A percentile compares a stretch with the other conserved stretches of the same genome.
Evolutionary conservation across 2,113 vertebrate species (phyloP).

Genomic region (Romanogobio albipinnatus): DNA sequence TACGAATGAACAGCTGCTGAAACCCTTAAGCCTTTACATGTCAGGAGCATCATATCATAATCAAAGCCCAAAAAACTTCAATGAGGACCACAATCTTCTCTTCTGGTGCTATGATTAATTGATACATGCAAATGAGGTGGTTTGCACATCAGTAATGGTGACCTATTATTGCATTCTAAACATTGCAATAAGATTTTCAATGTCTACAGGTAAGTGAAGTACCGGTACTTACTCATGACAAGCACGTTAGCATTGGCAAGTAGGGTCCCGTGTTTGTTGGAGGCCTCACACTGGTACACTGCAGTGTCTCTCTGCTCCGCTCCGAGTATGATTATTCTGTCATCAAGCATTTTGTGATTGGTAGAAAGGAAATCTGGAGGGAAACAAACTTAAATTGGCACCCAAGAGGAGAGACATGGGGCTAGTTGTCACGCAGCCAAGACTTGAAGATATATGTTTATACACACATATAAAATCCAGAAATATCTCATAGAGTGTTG

Average conservation of each 20-base stretch:
- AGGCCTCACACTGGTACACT: slow-evolving; percentile 91
- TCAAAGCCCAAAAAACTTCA: slow-evolving; percentile 34
- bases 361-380: slow-evolving; percentile 62
- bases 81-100: background rate
- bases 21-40: slow-evolving; percentile 13
- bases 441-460: background rate
- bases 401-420: too few species aligned
- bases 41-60: slow-evolving; percentile 31
- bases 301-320: slow-evolving; percentile 81
- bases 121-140: background rate
- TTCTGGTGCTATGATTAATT: background rate
- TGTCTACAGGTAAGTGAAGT: background rate
- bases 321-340: slow-evolving; percentile 80
- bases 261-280: slow-evolving; percentile 86
- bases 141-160: background rate
- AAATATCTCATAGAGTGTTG: background rate
- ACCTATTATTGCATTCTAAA: background rate
- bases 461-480: background rate
- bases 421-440: background rate
- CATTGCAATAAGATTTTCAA: background rate
- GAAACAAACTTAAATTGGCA: background rate
- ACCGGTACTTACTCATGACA: slow-evolving; percentile 89
- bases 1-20: slow-evolving; percentile 38
- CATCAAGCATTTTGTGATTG: slow-evolving; percentile 64
- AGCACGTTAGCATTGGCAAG: slow-evolving; percentile 87